Conservation (phyloP, 64 coral and sea anemone species). For the Pachyseris speciosa region DNA sequence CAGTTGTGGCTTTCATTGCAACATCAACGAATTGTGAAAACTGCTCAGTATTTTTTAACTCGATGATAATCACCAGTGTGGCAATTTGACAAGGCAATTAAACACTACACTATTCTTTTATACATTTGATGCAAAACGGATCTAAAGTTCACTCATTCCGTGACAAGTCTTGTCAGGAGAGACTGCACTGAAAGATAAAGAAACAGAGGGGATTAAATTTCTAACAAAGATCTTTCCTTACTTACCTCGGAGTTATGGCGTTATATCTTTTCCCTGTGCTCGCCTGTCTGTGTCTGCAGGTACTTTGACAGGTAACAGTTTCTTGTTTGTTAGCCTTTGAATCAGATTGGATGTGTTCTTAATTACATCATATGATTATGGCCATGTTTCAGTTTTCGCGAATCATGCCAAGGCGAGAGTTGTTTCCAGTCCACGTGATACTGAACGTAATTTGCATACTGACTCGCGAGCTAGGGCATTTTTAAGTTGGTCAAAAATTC, state of each 20-base stretch:
- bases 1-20: no score
- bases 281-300: neutral
- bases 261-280: neutral
- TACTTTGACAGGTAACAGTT: constrained; percentile 7
- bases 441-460: no score
- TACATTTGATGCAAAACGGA: no score
- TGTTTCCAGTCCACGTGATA: neutral
- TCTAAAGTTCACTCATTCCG: no score
- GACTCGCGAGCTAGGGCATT: no score
- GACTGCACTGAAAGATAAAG: neutral
- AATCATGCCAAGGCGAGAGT: neutral
- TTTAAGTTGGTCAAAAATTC: no score
- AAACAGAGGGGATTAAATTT: neutral
- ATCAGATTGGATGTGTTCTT: neutral
- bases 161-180: neutral
- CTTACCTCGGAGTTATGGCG: neutral
- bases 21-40: no score
- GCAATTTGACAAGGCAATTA: no score
- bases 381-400: neutral
- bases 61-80: no score
- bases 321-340: neutral
- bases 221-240: neutral
- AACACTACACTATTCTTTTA: no score
- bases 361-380: neutral
- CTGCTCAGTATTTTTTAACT: no score